Base-by-base conservation (phyloP, 2,888 invertebrate species). In the Crossocerus cetratus region DNA sequence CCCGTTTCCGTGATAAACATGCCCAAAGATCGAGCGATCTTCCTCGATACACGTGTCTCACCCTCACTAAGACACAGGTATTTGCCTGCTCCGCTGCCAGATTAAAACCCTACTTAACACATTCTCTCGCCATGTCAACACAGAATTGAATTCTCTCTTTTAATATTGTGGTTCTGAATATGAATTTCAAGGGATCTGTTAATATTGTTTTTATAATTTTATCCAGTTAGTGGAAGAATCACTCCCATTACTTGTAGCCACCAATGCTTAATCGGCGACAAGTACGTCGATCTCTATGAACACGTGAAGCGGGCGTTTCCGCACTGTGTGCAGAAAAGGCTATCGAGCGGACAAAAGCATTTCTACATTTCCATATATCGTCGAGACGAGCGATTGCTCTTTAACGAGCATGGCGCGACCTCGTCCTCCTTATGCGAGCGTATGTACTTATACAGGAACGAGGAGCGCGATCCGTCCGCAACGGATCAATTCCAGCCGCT, bases 1-100 rank as follows among this genome's bases (percentile, higher is more conserved):
- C 55, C 32, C 60, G 64, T 69, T 69, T 72, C 53, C 69, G 61
- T 53, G 55, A 44, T 60, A 56, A 64, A 57, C 60, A 49, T 42
- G 18, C n/a, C 22, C 44, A 49, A 45, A 54, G 32, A 32, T 32
- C 32, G 32, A 32, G 32, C 32, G 32, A 32, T 32, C 8, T 32
- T 32, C 32, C 8, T 32, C 2, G 1, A 11, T 32, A 32, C 4
- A 32, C 8, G 11, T 32, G 32, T 32, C 8, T 32, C 2, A 32
- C 11, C 3, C 32, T 3, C 1, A 32, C 32, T 32, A 2, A 0
- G 32, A 32, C 8, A 32, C 32, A n/a, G n/a, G n/a, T n/a, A n/a
- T n/a, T n/a, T n/a, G n/a, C n/a, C n/a, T n/a, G n/a, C n/a, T n/a
- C n/a, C n/a, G n/a, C n/a, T n/a, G n/a, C n/a, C n/a, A n/a, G n/a